Evolutionary conservation across 2,888 invertebrate species (phyloP).

Genomic region (Scrobipalpa costella): DNA sequence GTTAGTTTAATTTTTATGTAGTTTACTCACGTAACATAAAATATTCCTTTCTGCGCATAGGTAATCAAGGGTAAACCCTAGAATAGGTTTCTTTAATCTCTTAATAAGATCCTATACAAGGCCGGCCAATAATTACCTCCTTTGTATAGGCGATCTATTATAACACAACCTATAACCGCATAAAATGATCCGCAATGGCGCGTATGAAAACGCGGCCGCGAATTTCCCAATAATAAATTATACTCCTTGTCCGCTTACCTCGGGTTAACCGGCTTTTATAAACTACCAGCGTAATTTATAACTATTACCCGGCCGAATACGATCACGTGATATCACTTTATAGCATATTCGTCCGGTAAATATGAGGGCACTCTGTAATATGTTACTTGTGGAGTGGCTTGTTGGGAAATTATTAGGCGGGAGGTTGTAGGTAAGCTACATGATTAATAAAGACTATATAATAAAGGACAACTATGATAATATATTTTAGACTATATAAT

Average conservation of each 20-base stretch:
- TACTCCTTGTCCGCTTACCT: conserved; percentile 78
- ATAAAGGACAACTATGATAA: not conserved
- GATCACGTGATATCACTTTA: conserved; percentile 81
- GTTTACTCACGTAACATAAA: not conserved
- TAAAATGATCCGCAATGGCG: conserved; percentile 58
- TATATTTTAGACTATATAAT: not conserved
- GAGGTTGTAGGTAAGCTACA: not conserved
- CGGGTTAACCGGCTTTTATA: conserved; percentile 81
- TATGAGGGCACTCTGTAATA: conserved; percentile 71
- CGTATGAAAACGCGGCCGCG: conserved; percentile 72
- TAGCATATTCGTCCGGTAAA: conserved; percentile 76
- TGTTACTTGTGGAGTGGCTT: conserved; percentile 51
- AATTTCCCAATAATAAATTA: conserved; percentile 80
- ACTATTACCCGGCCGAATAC: conserved; percentile 78
- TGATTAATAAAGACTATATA: not conserved
- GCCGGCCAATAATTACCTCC: conserved; percentile 19
- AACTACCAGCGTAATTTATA: conserved; percentile 80
- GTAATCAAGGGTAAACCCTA: not conserved
- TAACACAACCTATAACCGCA: conserved; percentile 30
- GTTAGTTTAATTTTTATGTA: too few species aligned
- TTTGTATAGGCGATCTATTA: conserved; percentile 22
- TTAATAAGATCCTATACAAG: conserved; percentile 6
- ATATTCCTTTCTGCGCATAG: not conserved
- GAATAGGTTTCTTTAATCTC: conserved; percentile 3
- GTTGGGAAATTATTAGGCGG: conserved; percentile 34